phyloP scores from a whole-genome alignment of 1,140 invertebrate genomes.

The Drosophila albomicans region DNA sequence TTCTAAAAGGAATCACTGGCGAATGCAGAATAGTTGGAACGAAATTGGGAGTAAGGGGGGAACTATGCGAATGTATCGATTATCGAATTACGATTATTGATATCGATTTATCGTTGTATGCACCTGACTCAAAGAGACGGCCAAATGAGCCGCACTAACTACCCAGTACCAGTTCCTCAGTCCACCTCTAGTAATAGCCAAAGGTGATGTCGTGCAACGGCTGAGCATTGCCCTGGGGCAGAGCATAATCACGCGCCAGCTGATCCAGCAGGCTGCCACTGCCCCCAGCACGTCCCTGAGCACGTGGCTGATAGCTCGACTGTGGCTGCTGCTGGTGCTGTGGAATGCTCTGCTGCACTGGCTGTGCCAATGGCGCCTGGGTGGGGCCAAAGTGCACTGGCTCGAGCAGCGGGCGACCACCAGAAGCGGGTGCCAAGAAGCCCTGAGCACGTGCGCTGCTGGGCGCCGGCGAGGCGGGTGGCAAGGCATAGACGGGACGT shows the following conservation, averaged over 20 bases:
- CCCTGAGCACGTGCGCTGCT: conserved; percentile 77
- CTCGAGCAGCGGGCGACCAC: conserved; percentile 73
- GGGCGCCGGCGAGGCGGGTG: conserved; percentile 70
- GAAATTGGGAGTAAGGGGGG: conserved; percentile 10
- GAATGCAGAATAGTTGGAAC: conserved; percentile 31
- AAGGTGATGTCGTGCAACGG: conserved; percentile 93
- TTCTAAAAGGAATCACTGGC: conserved; percentile 34
- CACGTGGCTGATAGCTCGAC: conserved; percentile 83
- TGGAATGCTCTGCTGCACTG: conserved; percentile 62
- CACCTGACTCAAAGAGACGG: conserved; percentile 50
- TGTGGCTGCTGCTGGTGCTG: conserved; percentile 53
- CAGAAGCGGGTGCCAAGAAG: conserved; percentile 75
- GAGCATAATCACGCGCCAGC: conserved; percentile 91
- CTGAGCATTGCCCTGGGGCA: conserved; percentile 88
- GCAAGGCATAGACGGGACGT: conserved; percentile 80
- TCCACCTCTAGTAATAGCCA: conserved; percentile 87
- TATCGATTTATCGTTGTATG: conserved; percentile 39
- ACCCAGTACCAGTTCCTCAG: conserved; percentile 27
- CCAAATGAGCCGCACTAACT: conserved; percentile 23
- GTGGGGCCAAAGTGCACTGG: conserved; percentile 72
- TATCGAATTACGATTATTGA: conserved; percentile 12
- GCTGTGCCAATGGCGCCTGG: conserved; percentile 55
- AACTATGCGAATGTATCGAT: conserved; percentile 1
- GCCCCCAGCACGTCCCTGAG: conserved; percentile 84
- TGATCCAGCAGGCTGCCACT: conserved; percentile 91